A percentile compares a stretch with the other conserved stretches of the same genome.
Evolutionary conservation across 2,797 vertebrate genomes (phyloP).

Genomic region (Coccyzus lansbergi): DNA sequence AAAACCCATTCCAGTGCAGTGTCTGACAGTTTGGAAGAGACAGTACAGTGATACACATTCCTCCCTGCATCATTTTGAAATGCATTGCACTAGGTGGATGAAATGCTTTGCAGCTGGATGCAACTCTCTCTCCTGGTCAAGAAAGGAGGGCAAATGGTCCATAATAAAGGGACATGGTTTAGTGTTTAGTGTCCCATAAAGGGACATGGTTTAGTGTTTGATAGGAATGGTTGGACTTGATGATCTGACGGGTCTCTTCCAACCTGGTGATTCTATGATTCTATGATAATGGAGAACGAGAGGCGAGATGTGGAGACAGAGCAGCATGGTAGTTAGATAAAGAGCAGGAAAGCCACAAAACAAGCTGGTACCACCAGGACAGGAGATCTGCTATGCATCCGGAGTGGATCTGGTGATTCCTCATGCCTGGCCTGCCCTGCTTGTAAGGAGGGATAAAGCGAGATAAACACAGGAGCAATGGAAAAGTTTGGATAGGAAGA

Average conservation of each 20-base stretch:
- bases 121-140: neutral
- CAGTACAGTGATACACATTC: accelerated
- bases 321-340: neutral
- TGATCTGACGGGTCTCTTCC: no score
- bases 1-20: neutral
- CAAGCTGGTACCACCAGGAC: neutral
- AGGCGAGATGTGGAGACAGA: neutral
- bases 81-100: neutral
- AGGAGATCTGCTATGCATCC: neutral
- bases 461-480: neutral
- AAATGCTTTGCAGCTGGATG: neutral
- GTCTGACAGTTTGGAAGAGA: neutral
- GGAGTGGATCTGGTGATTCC: neutral
- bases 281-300: neutral
- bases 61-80: neutral
- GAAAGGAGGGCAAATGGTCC: neutral
- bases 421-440: neutral
- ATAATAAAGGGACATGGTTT: no score
- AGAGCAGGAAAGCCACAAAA: neutral
- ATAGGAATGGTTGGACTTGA: no score
- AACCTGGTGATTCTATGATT: no score
- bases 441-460: neutral
- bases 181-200: no score
- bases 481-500: neutral
- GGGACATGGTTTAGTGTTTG: no score